Evolutionary conservation across 2,888 invertebrate species (phyloP), one percentile per base, ranked within the genome.

Genomic region (Protophormia terraenovae): DNA sequence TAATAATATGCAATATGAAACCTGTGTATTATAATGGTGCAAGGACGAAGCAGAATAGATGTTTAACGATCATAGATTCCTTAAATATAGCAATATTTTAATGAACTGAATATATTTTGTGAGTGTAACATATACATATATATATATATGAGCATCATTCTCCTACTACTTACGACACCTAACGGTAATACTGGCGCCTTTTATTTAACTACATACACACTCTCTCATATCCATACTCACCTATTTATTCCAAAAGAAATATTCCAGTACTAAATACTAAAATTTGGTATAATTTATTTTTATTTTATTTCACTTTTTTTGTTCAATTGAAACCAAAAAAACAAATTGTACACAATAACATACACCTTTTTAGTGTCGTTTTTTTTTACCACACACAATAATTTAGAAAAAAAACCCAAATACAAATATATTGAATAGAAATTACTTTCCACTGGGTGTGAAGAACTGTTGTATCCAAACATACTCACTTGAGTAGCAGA

Each of bases 321-420:
- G n/a, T n/a, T 27, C 41, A 55, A 55, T 24, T 29, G 14, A 55
- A 66, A 19, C 45, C 24, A 27, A 66, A 47, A n/a, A 67, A 16
- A 10, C n/a, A n/a, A 55, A 27, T 2, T 32, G 4, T n/a, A 32
- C 10, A 60, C 35, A 16, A 50, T n/a, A n/a, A 53, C 16, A 69
- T 47, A 69, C 66, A 80, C 66, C 66, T 76, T 76, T 76, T 66
- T 24, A 60, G 72, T 84, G 84, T 77, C 76, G 66, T 64, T 77
- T 72, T 71, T 76, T 71, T 76, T 41, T 24, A 58, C 45, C 66
- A 47, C 55, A 67, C 22, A 55, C 50, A 76, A 76, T 50, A 69
- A 53, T 69, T 82, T 45, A 10, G 29, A 71, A 16, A 60, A 50
- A 7, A 35, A 27, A 27, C n/a, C n/a, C n/a, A n/a, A n/a, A n/a